A percentile compares a stretch with the other conserved stretches of the same genome.
Conservation (phyloP, 2,888 invertebrate genomes). For the Stenodema calcarata region DNA sequence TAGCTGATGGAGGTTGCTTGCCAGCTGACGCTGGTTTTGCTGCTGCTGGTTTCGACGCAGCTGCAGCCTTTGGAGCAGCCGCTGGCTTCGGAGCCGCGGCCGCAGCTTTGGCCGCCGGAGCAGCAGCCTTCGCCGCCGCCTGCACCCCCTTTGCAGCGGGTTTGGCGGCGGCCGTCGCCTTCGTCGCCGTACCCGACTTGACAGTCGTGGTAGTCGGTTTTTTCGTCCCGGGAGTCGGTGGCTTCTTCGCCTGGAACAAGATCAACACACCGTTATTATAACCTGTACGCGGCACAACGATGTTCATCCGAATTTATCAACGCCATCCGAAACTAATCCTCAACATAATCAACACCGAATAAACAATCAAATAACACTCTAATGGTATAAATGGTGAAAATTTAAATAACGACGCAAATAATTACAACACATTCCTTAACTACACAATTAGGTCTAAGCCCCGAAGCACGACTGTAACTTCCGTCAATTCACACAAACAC, state of each 20-base stretch:
- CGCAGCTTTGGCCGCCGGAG: slow-evolving; percentile 49
- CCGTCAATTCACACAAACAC: not conserved
- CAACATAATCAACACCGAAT: not conserved
- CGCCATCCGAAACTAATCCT: slow-evolving; percentile 11
- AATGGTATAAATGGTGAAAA: not conserved
- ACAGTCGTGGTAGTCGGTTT: slow-evolving; percentile 52
- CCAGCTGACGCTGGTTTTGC: slow-evolving; percentile 59
- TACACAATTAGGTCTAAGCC: not conserved
- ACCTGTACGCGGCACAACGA: not conserved
- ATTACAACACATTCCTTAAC: not conserved
- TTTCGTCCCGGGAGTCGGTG: slow-evolving; percentile 48
- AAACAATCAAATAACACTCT: not conserved
- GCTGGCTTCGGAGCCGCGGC: slow-evolving; percentile 50
- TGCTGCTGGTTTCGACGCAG: slow-evolving; percentile 50
- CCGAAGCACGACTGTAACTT: not conserved
- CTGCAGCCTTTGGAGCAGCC: slow-evolving; percentile 50
- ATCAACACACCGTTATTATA: slow-evolving; percentile 9
- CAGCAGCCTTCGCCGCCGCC: slow-evolving; percentile 51
- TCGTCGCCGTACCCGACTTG: slow-evolving; percentile 49
- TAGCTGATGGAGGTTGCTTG: slow-evolving; percentile 63
- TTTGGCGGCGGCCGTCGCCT: slow-evolving; percentile 51
- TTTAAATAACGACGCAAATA: not conserved
- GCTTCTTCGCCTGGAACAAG: slow-evolving; percentile 52
- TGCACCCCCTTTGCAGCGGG: slow-evolving; percentile 52
- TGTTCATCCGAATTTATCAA: slow-evolving; percentile 45